Percentiles rank a stretch among this genome's conserved stretches.
Conservation (phyloP, 2,888 invertebrate genomes). For the Amphipoea lucens region DNA sequence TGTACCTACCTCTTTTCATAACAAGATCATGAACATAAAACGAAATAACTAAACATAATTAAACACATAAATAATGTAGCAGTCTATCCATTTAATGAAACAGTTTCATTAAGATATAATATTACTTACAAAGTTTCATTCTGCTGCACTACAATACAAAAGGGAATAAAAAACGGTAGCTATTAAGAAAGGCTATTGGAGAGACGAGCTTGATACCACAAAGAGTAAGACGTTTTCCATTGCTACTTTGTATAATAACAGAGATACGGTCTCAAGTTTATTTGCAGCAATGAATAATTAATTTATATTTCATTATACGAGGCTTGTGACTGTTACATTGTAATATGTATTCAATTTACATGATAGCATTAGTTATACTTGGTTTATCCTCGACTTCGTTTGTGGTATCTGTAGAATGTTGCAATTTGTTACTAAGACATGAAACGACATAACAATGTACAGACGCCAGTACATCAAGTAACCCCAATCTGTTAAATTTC, state of each 20-base stretch:
- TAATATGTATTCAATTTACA: slow-evolving; percentile 53
- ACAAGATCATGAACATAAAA: slow-evolving; percentile 24
- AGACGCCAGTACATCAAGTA: too few relatives aligned
- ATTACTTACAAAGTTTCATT: slow-evolving; percentile 62
- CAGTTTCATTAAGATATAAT: slow-evolving; percentile 59
- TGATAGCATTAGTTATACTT: slow-evolving; percentile 31
- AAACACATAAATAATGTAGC: slow-evolving; percentile 25
- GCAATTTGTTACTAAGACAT: slow-evolving; percentile 11
- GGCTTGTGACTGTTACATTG: slow-evolving; percentile 41
- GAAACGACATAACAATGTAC: neutral
- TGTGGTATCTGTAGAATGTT: slow-evolving; percentile 15
- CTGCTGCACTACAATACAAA: slow-evolving; percentile 54
- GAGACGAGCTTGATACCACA: slow-evolving; percentile 59
- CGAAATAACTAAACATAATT: slow-evolving; percentile 31
- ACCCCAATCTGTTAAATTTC: too few relatives aligned
- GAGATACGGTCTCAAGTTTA: slow-evolving; percentile 51
- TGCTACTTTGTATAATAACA: slow-evolving; percentile 63
- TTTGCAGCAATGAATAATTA: slow-evolving; percentile 65
- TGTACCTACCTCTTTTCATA: neutral
- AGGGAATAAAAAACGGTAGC: slow-evolving; percentile 55
- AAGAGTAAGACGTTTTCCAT: slow-evolving; percentile 59
- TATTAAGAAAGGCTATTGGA: slow-evolving; percentile 59
- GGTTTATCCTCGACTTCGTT: slow-evolving; percentile 26
- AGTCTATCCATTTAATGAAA: slow-evolving; percentile 35
- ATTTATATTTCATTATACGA: slow-evolving; percentile 54